These are phyloP conservation scores for Illadopsis cleaveri DNA, from an alignment of 2,113 vertebrate genomes.

Conservation along the genomic window DNA sequence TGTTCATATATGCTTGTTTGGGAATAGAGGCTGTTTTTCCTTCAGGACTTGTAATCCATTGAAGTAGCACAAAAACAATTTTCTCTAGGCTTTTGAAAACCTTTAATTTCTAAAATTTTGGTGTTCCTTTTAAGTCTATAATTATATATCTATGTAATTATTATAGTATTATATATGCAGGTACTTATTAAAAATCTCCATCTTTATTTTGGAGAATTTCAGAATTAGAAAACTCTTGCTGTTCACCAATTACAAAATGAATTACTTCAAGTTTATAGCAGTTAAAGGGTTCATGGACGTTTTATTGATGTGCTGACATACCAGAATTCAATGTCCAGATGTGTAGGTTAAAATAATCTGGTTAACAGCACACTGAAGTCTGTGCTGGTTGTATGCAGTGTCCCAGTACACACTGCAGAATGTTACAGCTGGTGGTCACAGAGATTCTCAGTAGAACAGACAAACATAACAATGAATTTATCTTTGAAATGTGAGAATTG, in stretches of 20 bases:
- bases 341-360: neutral
- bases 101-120: neutral
- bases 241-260: neutral
- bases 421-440: neutral
- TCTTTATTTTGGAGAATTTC: neutral
- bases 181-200: neutral
- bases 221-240: neutral
- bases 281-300: neutral
- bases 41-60: neutral
- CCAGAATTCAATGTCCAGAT: neutral
- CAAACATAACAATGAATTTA: neutral
- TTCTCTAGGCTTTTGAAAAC: neutral
- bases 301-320: neutral
- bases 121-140: neutral
- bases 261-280: neutral
- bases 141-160: neutral
- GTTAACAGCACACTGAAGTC: neutral
- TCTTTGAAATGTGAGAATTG: neutral
- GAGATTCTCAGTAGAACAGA: neutral
- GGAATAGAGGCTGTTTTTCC: neutral
- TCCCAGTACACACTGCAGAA: neutral
- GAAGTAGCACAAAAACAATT: neutral
- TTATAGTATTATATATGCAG: neutral
- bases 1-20: constrained; percentile 17
- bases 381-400: neutral